Evolutionary conservation across 2,888 invertebrate genomes (phyloP), one percentile per base, ranked within the genome.

Genomic region (Papilio gigon): DNA sequence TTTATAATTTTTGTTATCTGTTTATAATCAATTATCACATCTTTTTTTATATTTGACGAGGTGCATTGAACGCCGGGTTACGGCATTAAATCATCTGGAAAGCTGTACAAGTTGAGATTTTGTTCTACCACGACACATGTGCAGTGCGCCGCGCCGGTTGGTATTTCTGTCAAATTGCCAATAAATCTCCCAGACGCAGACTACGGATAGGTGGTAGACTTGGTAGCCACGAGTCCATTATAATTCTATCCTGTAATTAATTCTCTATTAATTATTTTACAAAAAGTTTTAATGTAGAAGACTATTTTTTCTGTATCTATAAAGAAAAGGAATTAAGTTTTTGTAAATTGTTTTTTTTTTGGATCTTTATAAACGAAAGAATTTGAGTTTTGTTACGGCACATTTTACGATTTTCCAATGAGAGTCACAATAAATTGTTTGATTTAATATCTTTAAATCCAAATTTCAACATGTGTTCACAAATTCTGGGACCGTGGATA

Each of bases 91-190:
- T 81, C 81, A 83, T 77, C 58, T 71, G 33, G 35, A 64, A 60
- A 37, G 20, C 33, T 30, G 30, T 69, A 53, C 56, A 71, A 68
- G 56, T 47, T 50, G 9, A 67, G 42, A 66, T 66, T 58, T 62
- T 50, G 14, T 67, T 27, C 65, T 30, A 53, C 35, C 30, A 30
- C 56, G 59, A 60, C 50, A 72, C 56, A 65, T 66, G 65, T 67
- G 53, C 44, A 68, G 64, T 56, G 47, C 65, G 62, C 33, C 30
- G n/a, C 11, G 62, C 62, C 70, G 44, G 44, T 77, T 75, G 84
- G 85, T 84, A 85, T 88, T 87, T 89, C 89, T 90, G 90, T 81
- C 87, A 88, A 79, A 80, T 78, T 88, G 89, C 89, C 90, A 90
- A 88, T 84, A 81, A 78, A 76, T 78, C 81, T 76, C 76, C 76